Conservation (phyloP, 2,888 invertebrate species). For the Erebia ligea region DNA sequence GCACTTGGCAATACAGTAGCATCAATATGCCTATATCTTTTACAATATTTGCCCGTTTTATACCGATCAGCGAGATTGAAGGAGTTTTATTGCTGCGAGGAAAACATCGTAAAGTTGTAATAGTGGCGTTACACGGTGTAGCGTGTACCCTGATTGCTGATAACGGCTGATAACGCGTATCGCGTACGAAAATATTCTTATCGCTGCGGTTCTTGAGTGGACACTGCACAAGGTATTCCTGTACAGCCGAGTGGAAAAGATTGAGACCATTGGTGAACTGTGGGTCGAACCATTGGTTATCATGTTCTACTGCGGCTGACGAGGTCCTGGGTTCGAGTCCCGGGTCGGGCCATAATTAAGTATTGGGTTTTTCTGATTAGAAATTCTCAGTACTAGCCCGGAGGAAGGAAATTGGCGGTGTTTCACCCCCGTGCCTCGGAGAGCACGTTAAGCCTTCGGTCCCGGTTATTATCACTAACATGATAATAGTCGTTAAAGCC, state of each 20-base stretch:
- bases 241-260: conserved; percentile 17
- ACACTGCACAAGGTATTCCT: conserved; percentile 28
- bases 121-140: conserved; percentile 67
- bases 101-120: conserved; percentile 61
- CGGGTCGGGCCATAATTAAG: no score
- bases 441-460: no score
- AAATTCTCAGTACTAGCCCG: no score
- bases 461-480: no score
- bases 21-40: conserved; percentile 15
- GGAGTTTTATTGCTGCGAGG: conserved; percentile 24
- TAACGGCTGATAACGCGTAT: conserved; percentile 52
- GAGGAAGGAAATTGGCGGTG: no score
- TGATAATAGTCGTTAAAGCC: no score
- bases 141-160: conserved; percentile 71
- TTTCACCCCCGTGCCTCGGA: no score
- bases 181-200: conserved; percentile 54
- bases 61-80: conserved; percentile 26
- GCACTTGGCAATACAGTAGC: conserved; percentile 29
- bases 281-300: no score
- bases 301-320: no score
- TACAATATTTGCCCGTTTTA: conserved; percentile 31
- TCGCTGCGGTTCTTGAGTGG: conserved; percentile 33
- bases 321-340: no score
- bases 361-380: no score
- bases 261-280: not conserved